Evolutionary conservation across 2,888 invertebrate species (phyloP), one percentile per base, ranked within the genome.

Genomic region (Cosmorhoe ocellata): DNA sequence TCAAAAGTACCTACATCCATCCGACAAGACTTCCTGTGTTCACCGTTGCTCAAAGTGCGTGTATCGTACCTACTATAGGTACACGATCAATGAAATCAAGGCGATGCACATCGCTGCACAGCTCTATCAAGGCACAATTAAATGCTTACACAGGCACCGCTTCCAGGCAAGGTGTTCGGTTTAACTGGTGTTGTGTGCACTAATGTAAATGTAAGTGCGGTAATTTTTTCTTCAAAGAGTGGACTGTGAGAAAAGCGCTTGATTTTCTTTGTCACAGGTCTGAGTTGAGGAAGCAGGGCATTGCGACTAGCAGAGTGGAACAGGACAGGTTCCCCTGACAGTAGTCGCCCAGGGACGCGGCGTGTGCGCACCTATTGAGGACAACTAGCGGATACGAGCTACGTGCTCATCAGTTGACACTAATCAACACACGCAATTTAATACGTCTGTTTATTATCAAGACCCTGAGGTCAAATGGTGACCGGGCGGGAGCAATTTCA

Each of bases 251-350:
- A 18, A 42, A 39, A 44, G 26, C 13, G 8, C n/a, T n/a, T n/a
- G 39, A 49, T 47, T 37, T 53, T 30, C 37, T 53, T 48, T 30
- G 54, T 48, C 24, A 30, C 22, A 48, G 14, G 11, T 12, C 34
- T 43, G 31, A 45, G 49, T 34, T 12, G 43, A 48, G 56, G 76
- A 79, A 79, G 69, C 73, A 75, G 78, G 80, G 73, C 75, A 75
- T 77, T 77, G 81, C 78, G 74, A 72, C 66, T 80, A 68, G 61
- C 86, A 67, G 74, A 72, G 82, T 82, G 87, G 78, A 82, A 84
- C 87, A 67, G 66, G 79, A 84, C 88, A 79, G 84, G 88, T 87
- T 88, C 84, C 80, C 78, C 66, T 40, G 68, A 58, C 63, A 62
- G 53, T 49, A 49, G 61, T 55, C 65, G 74, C 54, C 75, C 78